phyloP scores from a whole-genome alignment of 1,140 invertebrate genomes.

The Trichogramma pretiosum region DNA sequence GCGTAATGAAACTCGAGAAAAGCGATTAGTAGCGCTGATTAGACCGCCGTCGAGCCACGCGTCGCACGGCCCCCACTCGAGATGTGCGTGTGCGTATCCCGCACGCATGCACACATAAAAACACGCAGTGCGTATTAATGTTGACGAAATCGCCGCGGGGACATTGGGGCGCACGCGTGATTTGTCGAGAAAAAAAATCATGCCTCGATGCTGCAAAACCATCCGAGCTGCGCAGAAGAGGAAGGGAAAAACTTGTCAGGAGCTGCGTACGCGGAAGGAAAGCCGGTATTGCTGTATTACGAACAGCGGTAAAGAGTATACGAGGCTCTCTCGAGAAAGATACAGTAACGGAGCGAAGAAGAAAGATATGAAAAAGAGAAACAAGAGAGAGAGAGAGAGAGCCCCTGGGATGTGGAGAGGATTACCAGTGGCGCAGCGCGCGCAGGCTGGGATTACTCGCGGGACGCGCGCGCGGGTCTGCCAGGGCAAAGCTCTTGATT shows the following conservation, averaged over 20 bases:
- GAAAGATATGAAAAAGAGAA: slow-evolving; percentile 5
- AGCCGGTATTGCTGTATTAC: not conserved
- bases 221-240: not conserved
- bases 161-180: not conserved
- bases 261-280: not conserved
- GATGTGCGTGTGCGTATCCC: too few relatives aligned
- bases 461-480: slow-evolving; percentile 30
- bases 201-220: too few relatives aligned
- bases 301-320: not conserved
- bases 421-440: slow-evolving; percentile 17
- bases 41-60: not conserved
- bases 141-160: too few relatives aligned
- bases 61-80: not conserved
- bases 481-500: slow-evolving; percentile 32
- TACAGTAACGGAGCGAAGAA: not conserved
- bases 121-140: too few relatives aligned
- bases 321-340: slow-evolving; percentile 3
- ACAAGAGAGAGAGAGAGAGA: slow-evolving; percentile 14
- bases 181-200: slow-evolving; percentile 4
- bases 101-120: too few relatives aligned
- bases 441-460: slow-evolving; percentile 30
- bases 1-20: slow-evolving; percentile 6
- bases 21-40: slow-evolving; percentile 1
- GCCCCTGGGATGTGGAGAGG: slow-evolving; percentile 12
- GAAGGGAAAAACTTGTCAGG: not conserved